Evolutionary conservation across 2,888 invertebrate species (phyloP).

Genomic region (Chloroclysta siterata): DNA sequence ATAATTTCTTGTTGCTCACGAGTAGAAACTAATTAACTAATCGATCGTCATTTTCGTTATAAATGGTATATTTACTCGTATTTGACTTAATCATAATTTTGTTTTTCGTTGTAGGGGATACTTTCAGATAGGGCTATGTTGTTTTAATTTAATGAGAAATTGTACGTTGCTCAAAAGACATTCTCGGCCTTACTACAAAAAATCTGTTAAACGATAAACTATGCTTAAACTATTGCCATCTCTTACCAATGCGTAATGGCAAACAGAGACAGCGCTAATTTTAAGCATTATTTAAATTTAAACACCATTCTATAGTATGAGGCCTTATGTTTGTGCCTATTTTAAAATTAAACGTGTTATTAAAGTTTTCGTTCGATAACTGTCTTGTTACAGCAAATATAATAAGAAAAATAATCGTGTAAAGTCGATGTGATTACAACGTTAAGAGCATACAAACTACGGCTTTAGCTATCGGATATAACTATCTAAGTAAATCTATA

Average conservation of each 20-base stretch:
- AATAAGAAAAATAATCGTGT: slow-evolving; percentile 36
- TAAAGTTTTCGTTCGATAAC: slow-evolving; percentile 5
- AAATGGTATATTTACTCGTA: background rate
- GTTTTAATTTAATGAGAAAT: too few species aligned
- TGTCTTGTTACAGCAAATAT: slow-evolving; percentile 24
- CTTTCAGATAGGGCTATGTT: too few species aligned
- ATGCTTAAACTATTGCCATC: too few species aligned
- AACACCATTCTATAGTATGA: too few species aligned
- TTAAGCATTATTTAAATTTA: too few species aligned
- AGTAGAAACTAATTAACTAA: background rate
- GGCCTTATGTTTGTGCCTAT: background rate
- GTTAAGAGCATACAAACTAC: slow-evolving; percentile 39
- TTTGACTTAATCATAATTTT: background rate
- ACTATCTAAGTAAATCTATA: slow-evolving; percentile 42
- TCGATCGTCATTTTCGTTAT: background rate
- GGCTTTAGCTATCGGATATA: slow-evolving; percentile 48
- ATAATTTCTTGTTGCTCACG: background rate
- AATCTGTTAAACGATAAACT: too few species aligned
- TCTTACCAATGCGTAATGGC: too few species aligned
- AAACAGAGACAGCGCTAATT: too few species aligned
- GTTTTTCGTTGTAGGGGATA: too few species aligned
- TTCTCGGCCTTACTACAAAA: too few species aligned
- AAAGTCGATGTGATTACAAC: slow-evolving; percentile 39
- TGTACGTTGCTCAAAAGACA: background rate
- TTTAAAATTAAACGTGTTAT: background rate